Conservation (phyloP, 2,797 vertebrate genomes). For the Mormyrus hasselquistii region DNA sequence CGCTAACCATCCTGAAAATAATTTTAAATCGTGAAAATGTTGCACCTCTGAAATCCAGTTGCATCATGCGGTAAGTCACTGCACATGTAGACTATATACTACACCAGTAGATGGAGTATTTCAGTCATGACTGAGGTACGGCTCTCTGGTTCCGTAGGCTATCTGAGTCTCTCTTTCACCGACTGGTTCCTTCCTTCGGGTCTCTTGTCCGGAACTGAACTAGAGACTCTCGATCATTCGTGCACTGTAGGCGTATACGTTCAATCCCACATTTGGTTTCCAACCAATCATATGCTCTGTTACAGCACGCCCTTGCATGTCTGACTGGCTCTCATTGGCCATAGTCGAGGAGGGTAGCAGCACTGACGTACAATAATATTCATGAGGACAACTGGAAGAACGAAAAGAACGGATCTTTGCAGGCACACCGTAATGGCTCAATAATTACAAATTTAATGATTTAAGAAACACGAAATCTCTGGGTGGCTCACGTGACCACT, state of each 20-base stretch:
- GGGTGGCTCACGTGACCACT: neutral
- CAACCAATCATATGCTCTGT: neutral
- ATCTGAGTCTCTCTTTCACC: neutral
- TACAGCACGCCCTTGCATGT: neutral
- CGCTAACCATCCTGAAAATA: neutral
- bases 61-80: neutral
- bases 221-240: neutral
- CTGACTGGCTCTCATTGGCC: neutral
- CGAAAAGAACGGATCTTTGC: neutral
- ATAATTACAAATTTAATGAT: neutral
- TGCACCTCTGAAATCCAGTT: neutral
- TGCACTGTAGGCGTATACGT: neutral
- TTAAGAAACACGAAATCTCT: neutral
- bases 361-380: neutral
- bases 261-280: neutral
- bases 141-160: neutral
- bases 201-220: neutral
- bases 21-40: neutral
- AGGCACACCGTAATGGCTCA: neutral
- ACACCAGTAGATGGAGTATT: neutral
- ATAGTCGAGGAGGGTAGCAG: neutral
- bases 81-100: neutral
- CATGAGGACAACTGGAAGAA: neutral
- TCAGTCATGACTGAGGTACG: neutral
- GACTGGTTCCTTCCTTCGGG: neutral